Base-by-base conservation (phyloP, 2,797 vertebrate genomes). In the Mormyrus proboscirostris region DNA sequence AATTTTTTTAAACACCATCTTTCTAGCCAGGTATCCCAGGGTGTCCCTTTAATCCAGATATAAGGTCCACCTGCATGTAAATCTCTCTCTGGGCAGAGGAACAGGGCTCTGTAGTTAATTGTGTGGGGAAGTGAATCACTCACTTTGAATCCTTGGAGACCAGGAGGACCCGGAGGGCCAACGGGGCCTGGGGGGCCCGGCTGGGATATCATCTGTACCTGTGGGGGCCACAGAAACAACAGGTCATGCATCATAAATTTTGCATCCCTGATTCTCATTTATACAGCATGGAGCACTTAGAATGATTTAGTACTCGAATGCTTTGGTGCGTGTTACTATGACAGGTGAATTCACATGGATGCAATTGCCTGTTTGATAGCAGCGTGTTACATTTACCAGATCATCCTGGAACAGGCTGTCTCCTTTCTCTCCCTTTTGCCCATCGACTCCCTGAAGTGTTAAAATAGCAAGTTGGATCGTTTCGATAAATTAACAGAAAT, bases 371-470 rank as follows among this genome's bases (percentile, higher is more conserved):
- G 88, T 38, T 62, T 51, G 33, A 29, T 7, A 38, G 49, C 76
- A 3, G 29, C 2, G 2, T 55, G 38, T 44, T 47, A 38, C 73
- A 94, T 96, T 96, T 91, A 99, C 98, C 91, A 98, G 95, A 91
- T 96, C 97, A 88, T 99, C 97, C 65, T 97, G 97, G 88, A 98
- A 92, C 10, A 96, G 96, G 0, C 95, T 95, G 91, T 98, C 97
- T 87, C 98, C 98, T 91, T 96, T 98, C 79, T 98, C 97, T 90
- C 98, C 98, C 93, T 96, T 98, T 55, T 95, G 96, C 57, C 97
- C 98, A 0, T 97, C 97, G 90, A 96, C 86, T 38, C 97, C 98
- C 98, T 99, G 89, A 90, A 90, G 93, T 73, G 91, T 19, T 91
- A 1, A 38, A 88, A 90, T 4, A 89, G 89, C 22, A 69, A 87